Conservation (phyloP, 2,888 invertebrate species). For the Cyrtodaria siliqua region DNA sequence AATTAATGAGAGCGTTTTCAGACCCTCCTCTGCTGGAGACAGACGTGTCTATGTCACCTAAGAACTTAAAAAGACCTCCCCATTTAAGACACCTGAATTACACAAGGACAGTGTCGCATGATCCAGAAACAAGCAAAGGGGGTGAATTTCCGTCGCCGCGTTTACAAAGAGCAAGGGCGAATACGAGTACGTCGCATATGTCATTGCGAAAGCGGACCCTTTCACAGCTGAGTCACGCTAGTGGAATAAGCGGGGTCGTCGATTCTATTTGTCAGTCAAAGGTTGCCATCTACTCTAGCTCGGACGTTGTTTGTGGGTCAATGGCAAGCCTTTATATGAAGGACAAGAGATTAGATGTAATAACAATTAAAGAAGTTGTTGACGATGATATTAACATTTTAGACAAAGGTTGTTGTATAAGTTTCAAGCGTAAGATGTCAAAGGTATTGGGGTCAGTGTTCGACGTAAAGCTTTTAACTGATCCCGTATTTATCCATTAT, state of each 20-base stretch:
- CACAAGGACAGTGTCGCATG: conserved; percentile 18
- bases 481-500: conserved; percentile 23
- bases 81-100: too few species aligned
- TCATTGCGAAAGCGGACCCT: conserved; percentile 12
- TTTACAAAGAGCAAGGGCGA: not conserved
- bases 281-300: conserved; percentile 24
- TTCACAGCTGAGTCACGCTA: conserved; percentile 7
- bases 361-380: too few species aligned
- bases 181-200: too few species aligned
- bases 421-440: too few species aligned
- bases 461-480: conserved; percentile 16
- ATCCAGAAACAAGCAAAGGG: conserved; percentile 1
- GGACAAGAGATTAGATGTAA: too few species aligned
- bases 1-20: too few species aligned
- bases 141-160: conserved; percentile 2
- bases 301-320: conserved; percentile 16
- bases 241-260: conserved; percentile 1
- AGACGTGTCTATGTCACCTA: too few species aligned
- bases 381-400: too few species aligned
- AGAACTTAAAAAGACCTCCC: too few species aligned
- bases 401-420: too few species aligned
- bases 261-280: conserved; percentile 20
- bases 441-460: conserved; percentile 4
- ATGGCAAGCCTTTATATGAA: not conserved
- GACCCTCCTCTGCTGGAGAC: too few species aligned